phyloP scores from a whole-genome alignment of 2,113 vertebrate species.

The Scatophagus argus region DNA sequence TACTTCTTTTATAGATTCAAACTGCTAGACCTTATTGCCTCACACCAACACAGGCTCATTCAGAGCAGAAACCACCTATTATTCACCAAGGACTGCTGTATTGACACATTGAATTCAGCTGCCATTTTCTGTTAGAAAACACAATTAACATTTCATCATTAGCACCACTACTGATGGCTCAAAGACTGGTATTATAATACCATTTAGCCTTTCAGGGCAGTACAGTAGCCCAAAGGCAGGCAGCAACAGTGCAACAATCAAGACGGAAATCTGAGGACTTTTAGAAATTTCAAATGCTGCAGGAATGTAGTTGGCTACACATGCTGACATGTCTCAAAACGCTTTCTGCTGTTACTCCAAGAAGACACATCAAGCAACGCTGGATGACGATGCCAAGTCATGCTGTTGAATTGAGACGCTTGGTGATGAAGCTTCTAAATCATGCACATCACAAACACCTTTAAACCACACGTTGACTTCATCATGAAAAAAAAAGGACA shows the following conservation, averaged over 20 bases:
- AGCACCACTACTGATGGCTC: constrained; percentile 35
- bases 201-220: constrained; percentile 9
- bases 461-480: no score
- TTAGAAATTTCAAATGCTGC: not conserved
- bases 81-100: constrained; percentile 61
- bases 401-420: no score
- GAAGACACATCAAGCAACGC: constrained; percentile 28
- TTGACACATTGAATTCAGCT: constrained; percentile 60
- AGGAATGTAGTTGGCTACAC: not conserved
- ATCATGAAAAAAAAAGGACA: no score
- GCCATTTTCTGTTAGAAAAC: constrained; percentile 61
- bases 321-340: constrained; percentile 23
- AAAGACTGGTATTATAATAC: constrained; percentile 23
- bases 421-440: no score
- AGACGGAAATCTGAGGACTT: constrained; percentile 13
- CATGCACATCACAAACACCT: no score
- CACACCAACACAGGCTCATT: constrained; percentile 48
- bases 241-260: not conserved
- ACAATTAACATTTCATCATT: constrained; percentile 67
- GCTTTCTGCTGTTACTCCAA: constrained; percentile 21
- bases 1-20: constrained; percentile 76
- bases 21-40: constrained; percentile 52
- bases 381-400: constrained; percentile 34
- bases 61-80: constrained; percentile 56
- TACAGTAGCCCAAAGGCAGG: constrained; percentile 20